Evolutionary conservation across 2,888 invertebrate genomes (phyloP).

Genomic region (Thera britannica): DNA sequence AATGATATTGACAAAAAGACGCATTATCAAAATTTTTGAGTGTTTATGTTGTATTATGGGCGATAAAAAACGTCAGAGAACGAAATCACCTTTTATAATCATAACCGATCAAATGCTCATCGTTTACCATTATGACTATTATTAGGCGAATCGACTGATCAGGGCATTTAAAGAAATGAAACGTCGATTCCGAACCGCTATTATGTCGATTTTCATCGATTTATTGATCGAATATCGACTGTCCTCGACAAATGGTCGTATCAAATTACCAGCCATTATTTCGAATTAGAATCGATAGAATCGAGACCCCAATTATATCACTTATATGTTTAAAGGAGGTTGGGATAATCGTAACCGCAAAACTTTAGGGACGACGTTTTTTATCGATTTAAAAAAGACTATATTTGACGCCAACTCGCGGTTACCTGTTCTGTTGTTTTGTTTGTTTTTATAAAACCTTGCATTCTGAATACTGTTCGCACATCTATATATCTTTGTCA

Average conservation of each 20-base stretch:
- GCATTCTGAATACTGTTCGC: too few relatives aligned
- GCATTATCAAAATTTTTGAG: constrained; percentile 21
- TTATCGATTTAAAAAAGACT: constrained; percentile 44
- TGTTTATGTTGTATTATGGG: constrained; percentile 27
- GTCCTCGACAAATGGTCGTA: constrained; percentile 82
- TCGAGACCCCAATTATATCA: constrained; percentile 83
- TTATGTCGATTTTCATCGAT: constrained; percentile 83
- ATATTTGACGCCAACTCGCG: constrained; percentile 40
- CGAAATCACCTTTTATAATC: constrained; percentile 41
- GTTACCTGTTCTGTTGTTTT: constrained; percentile 50
- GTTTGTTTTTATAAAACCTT: constrained; percentile 36
- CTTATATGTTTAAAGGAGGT: constrained; percentile 84
- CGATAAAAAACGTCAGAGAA: constrained; percentile 46
- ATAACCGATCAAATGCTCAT: constrained; percentile 61
- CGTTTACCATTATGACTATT: constrained; percentile 80
- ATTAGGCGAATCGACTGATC: constrained; percentile 81
- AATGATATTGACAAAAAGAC: constrained; percentile 13
- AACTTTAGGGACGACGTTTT: constrained; percentile 54
- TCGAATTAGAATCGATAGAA: constrained; percentile 84
- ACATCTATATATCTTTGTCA: too few relatives aligned
- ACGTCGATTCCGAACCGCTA: constrained; percentile 78
- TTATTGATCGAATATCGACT: constrained; percentile 84
- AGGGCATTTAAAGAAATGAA: constrained; percentile 84
- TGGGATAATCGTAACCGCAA: constrained; percentile 79
- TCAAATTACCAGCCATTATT: constrained; percentile 83